Base-by-base conservation (phyloP, 2,888 invertebrate species). In the Epiblema foenella region DNA sequence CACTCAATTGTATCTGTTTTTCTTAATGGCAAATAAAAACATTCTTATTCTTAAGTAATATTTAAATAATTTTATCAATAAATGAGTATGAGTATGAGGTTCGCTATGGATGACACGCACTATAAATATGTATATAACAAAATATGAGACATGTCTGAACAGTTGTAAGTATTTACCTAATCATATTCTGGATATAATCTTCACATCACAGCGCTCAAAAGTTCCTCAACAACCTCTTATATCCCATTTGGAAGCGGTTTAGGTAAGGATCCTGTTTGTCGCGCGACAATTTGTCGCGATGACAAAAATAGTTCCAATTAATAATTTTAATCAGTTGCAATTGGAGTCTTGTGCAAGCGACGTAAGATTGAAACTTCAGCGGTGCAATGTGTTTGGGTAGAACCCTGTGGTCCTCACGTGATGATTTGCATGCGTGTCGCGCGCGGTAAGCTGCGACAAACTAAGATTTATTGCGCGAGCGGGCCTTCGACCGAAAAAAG, bases 381-480 rank as follows among this genome's bases (percentile, higher is more conserved):
- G 20, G n/a, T 5, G 0, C 2, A 20, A 33, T n/a, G n/a, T 1
- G n/a, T 11, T 49, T 46, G 18, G n/a, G 18, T 18, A 52, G n/a
- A 18, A 37, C 33, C 15, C 20, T 37, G 37, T 51, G 33, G 37
- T 10, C 42, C n/a, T n/a, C n/a, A n/a, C 73, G 76, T 77, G 81
- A 75, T 77, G 77, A 90, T 88, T 90, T 86, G 77, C 82, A 85
- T 89, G 85, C 83, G 85, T 82, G 77, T 75, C 73, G 72, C 73
- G 76, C 70, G 42, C 78, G 78, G 10, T 74, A 69, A 76, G 76
- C 76, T 77, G 73, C 76, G 73, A 76, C 79, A 86, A 90, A 91
- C 87, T 89, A 83, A 86, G 89, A 91, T 92, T 91, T 91, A 92
- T 90, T 85, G 88, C 77, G 52, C 75, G 78, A 81, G 87, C 11